phyloP scores from a whole-genome alignment of 2,797 vertebrate genomes.

The Anisognathus igniventris region DNA sequence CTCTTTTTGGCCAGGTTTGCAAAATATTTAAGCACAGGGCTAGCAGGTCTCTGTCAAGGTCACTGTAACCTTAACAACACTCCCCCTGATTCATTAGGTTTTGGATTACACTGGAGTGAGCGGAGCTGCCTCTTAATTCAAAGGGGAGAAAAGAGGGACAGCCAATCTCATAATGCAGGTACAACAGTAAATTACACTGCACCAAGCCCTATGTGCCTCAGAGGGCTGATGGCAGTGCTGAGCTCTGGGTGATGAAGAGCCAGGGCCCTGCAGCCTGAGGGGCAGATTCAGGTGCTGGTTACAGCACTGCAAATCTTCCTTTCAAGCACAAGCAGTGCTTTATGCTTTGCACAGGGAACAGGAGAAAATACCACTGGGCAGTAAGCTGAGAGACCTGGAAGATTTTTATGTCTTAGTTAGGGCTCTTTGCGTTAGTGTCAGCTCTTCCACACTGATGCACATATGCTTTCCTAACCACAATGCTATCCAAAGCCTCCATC shows the following conservation, averaged over 20 bases:
- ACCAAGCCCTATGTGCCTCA: background rate
- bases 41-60: background rate
- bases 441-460: background rate
- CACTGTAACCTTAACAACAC: background rate
- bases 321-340: background rate
- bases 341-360: background rate
- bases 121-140: background rate
- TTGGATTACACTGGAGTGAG: background rate
- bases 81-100: background rate
- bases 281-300: background rate
- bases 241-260: background rate
- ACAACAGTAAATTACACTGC: background rate
- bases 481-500: conserved; percentile 29
- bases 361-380: background rate
- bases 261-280: background rate
- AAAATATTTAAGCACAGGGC: background rate
- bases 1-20: background rate
- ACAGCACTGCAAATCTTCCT: background rate
- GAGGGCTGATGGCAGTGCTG: background rate
- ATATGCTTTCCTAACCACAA: conserved; percentile 23
- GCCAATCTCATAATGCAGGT: background rate
- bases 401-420: background rate
- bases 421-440: background rate
- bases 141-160: background rate
- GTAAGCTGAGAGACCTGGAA: background rate